Evolutionary conservation across 2,888 invertebrate species (phyloP).

Genomic region (Chalcis sispes): DNA sequence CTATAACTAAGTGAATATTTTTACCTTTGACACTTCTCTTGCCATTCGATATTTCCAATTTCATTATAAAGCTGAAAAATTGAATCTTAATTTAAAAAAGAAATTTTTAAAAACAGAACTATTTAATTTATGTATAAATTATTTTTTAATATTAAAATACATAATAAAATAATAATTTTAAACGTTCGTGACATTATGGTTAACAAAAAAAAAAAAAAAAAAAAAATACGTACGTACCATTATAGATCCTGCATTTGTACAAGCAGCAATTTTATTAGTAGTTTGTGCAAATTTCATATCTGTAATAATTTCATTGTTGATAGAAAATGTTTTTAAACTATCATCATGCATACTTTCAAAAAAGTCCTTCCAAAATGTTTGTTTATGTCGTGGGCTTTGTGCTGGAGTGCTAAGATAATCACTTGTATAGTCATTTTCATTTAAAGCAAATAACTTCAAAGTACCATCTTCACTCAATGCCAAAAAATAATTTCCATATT

Average conservation of each 20-base stretch:
- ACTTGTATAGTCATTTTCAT: slow-evolving; percentile 60
- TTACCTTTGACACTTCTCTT: slow-evolving; percentile 52
- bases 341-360: slow-evolving; percentile 65
- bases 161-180: not conserved
- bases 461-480: slow-evolving; percentile 79
- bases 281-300: slow-evolving; percentile 66
- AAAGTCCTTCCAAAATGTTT: slow-evolving; percentile 66
- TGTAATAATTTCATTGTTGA: slow-evolving; percentile 64
- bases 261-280: slow-evolving; percentile 67
- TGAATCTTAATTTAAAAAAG: too few species aligned
- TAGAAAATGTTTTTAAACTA: slow-evolving; percentile 63
- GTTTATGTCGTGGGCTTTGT: slow-evolving; percentile 70
- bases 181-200: too few species aligned
- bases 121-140: not conserved
- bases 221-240: slow-evolving; percentile 60
- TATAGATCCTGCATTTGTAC: slow-evolving; percentile 66
- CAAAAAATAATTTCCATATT: slow-evolving; percentile 78
- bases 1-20: slow-evolving; percentile 6
- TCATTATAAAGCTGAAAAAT: slow-evolving; percentile 67
- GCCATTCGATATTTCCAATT: slow-evolving; percentile 59
- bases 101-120: not conserved
- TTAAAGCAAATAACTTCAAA: slow-evolving; percentile 77
- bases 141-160: slow-evolving; percentile 7
- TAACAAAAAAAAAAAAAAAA: not conserved
- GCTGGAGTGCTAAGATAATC: slow-evolving; percentile 45